Base-by-base conservation (phyloP, 2,113 vertebrate genomes). In the Elanoides forficatus region DNA sequence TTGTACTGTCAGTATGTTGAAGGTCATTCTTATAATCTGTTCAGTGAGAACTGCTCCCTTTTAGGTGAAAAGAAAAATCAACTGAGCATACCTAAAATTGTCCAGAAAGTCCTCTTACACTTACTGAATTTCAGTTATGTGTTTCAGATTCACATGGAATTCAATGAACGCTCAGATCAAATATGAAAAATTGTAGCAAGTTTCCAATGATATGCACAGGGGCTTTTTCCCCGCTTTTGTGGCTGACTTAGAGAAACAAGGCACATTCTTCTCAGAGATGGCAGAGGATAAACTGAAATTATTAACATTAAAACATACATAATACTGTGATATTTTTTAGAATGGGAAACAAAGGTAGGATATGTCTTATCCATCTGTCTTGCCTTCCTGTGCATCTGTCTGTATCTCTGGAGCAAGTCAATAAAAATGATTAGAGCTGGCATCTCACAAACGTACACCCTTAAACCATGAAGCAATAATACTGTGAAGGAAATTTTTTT, bases 381-480 rank as follows among this genome's bases (percentile, higher is more conserved):
- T 98, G 88, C 68, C 71, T 98, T 88, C 50, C 71, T 73, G 92
- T 94, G 86, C 96, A 97, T 98, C 97, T 97, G 96, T 98, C 97
- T 97, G 95, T 98, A 97, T 97, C 94, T 98, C 85, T 92, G 95
- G 97, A 98, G 95, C 95, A 97, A 98, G 98, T 98, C 98, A 98
- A 98, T 98, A 98, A 98, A 98, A 98, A 97, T 98, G 76, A 98
- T 98, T 98, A 97, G 97, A 98, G 86, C 80, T 97, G 98, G 96
- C 98, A 97, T 96, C 97, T 98, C 97, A 96, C 97, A 97, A 98
- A 96, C 75, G 68, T 97, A 97, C 94, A 97, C 97, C 97, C 95
- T 98, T 98, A 98, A 98, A 98, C 97, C 98, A 96, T 95, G 95
- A 95, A 98, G 96, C 97, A 96, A 95, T 97, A 98, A 98, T 97